Conservation (phyloP, 2,113 vertebrate species). For the Myotis lucifugus region DNA sequence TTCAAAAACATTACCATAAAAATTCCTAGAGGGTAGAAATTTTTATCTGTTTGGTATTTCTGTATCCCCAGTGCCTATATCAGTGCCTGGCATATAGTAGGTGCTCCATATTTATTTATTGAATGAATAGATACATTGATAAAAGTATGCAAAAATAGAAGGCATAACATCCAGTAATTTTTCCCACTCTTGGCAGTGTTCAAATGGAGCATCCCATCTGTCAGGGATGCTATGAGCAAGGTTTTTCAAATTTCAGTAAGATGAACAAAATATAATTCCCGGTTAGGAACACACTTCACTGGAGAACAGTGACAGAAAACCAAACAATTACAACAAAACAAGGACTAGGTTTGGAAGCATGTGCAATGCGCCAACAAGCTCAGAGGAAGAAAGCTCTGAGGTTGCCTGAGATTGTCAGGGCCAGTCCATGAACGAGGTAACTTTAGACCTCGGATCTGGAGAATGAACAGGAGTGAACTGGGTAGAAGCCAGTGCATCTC, state of each 20-base stretch:
- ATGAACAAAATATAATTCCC: conserved; percentile 65
- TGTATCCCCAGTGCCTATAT: neutral
- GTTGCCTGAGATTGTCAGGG: neutral
- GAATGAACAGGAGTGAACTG: neutral
- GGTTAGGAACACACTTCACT: conserved; percentile 45
- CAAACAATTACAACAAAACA: conserved; percentile 53
- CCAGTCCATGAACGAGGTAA: neutral
- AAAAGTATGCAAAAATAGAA: conserved; percentile 57
- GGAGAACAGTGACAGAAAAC: conserved; percentile 44
- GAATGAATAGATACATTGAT: conserved; percentile 55
- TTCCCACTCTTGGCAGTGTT: conserved; percentile 64
- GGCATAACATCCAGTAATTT: conserved; percentile 49
- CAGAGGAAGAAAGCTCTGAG: neutral
- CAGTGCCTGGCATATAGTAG: neutral
- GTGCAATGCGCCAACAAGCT: neutral
- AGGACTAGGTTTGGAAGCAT: neutral
- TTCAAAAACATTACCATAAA: neutral
- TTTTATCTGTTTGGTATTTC: conserved; percentile 46
- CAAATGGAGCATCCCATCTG: conserved; percentile 68
- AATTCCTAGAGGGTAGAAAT: conserved; percentile 23
- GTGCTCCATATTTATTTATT: conserved; percentile 6
- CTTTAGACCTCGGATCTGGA: neutral
- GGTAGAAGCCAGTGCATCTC: neutral
- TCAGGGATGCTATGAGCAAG: conserved; percentile 51
- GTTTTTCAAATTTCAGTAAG: conserved; percentile 62